Evolutionary conservation across 2,888 invertebrate genomes (phyloP), one percentile per base, ranked within the genome.

Genomic region (Muscina levida): DNA sequence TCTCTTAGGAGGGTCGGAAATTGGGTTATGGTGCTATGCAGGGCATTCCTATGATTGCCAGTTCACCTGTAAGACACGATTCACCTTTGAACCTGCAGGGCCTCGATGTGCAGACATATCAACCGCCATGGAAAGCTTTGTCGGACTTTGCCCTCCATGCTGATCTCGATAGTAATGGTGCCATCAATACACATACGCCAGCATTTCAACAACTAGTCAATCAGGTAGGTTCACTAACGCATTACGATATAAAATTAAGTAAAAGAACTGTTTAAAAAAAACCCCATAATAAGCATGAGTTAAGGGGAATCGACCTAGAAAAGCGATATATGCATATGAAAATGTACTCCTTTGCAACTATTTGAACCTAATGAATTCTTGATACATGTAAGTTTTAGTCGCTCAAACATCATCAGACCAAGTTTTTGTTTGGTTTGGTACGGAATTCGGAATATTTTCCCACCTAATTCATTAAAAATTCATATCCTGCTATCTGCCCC

Each of bases 1-100:
- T 53, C n/a, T 73, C 77, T n/a, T 66, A 84, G 84, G 84, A 84
- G 78, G 98, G 98, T 86, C 94, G 97, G 85, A 97, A 97, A 90
- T 92, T 98, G 91, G 97, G 97, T 83, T 97, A 97, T 91, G 97
- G 97, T 89, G 95, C 95, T 86, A 96, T 98, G 95, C 97, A 98
- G 89, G 97, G 97, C 79, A 98, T 99, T 85, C 98, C 99, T 19
- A 96, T 99, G 95, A 97, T 99, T 82, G 99, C 99, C 56, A 96
- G 97, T 53, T 97, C 98, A 85, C 97, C 97, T 39, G 97, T 97
- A 79, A 93, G 97, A 62, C 97, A 97, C 91, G 97, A 97, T 91
- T 95, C 96, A 77, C 96, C 96, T 1, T 92, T 96, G 77, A 95
- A 97, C 76, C 94, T 96, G 89, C 96, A 96, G 87, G 95, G 96